Conservation (phyloP, 2,113 vertebrate species). For the Lota lota region DNA sequence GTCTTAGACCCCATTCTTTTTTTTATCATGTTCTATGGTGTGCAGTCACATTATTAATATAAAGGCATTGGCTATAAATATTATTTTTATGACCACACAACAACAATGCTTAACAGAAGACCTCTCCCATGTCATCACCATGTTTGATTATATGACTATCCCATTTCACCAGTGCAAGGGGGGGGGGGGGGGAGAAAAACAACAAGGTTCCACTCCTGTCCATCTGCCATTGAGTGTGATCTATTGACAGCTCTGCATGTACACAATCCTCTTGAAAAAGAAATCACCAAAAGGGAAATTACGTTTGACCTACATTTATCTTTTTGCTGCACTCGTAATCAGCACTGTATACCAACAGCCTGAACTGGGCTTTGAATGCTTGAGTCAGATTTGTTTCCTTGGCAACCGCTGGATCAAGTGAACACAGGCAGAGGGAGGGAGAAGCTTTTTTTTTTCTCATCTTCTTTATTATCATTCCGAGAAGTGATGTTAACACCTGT, state of each 20-base stretch:
- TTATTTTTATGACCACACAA: too few species aligned
- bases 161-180: conserved; percentile 37
- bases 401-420: conserved; percentile 57
- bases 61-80: too few species aligned
- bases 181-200: conserved; percentile 19
- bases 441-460: conserved; percentile 54
- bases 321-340: conserved; percentile 24
- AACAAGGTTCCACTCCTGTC: conserved; percentile 14
- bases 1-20: too few species aligned
- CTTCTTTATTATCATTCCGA: conserved; percentile 55
- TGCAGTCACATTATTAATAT: too few species aligned
- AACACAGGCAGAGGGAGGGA: conserved; percentile 57
- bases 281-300: conserved; percentile 31
- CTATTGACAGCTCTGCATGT: conserved; percentile 14
- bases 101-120: conserved; percentile 25
- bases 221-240: neutral
- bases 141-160: conserved; percentile 54
- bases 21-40: too few species aligned
- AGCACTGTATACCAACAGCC: conserved; percentile 37
- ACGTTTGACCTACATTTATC: conserved; percentile 48
- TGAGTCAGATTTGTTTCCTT: conserved; percentile 68
- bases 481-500: conserved; percentile 59
- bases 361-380: conserved; percentile 52
- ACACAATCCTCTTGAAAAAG: neutral
- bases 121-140: conserved; percentile 42